Conservation (phyloP, 2,888 invertebrate genomes). For the Synanthedon tipuliformis region DNA sequence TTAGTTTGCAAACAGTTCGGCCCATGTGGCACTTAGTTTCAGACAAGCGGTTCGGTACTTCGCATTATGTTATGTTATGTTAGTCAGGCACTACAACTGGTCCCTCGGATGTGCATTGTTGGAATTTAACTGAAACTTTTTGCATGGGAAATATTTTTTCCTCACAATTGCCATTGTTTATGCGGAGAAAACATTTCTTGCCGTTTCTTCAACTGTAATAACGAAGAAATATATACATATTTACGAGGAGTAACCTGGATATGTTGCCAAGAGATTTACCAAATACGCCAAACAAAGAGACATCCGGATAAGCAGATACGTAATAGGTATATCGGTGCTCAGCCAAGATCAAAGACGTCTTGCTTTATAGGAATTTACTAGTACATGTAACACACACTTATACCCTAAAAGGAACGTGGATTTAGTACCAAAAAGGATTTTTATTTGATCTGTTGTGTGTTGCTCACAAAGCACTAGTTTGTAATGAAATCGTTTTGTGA, state of each 20-base stretch:
- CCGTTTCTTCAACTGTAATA: too few relatives aligned
- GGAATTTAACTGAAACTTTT: too few relatives aligned
- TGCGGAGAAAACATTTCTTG: too few relatives aligned
- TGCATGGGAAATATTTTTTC: too few relatives aligned
- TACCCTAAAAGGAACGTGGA: slow-evolving; percentile 9
- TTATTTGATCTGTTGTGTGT: slow-evolving; percentile 10
- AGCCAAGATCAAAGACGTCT: slow-evolving; percentile 8
- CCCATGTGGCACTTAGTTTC: slow-evolving; percentile 27
- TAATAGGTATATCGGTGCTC: neutral
- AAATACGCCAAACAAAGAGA: neutral
- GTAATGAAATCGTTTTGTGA: slow-evolving; percentile 1
- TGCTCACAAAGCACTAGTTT: slow-evolving; percentile 8
- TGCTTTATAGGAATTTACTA: neutral
- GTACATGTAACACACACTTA: slow-evolving; percentile 5
- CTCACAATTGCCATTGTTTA: too few relatives aligned
- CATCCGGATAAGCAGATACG: neutral
- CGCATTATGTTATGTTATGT: slow-evolving; percentile 13
- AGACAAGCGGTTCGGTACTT: slow-evolving; percentile 17
- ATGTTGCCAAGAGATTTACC: neutral
- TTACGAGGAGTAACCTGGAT: neutral
- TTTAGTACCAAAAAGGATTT: slow-evolving; percentile 8
- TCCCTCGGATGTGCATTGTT: too few relatives aligned
- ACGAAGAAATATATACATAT: too few relatives aligned
- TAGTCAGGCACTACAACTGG: too few relatives aligned
- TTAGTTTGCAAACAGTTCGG: slow-evolving; percentile 15